Conservation (phyloP, 2,113 vertebrate genomes). For the Phylloscopus trochilus region DNA sequence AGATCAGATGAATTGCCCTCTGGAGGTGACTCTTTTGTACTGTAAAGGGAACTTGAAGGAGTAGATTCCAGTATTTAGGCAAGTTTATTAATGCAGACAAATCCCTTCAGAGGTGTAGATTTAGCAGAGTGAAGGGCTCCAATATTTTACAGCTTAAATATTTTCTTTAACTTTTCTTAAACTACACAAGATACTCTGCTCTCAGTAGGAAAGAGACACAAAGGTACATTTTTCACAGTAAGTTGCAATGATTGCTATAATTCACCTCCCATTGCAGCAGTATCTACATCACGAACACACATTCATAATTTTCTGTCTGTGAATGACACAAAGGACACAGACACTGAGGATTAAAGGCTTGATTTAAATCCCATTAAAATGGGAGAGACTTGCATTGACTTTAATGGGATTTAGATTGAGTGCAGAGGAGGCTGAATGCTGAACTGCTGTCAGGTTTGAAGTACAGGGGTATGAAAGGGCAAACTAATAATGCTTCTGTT, state of each 20-base stretch:
- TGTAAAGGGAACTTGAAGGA: neutral
- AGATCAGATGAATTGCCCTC: neutral
- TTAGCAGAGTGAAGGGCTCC: neutral
- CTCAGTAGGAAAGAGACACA: neutral
- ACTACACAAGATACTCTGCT: neutral
- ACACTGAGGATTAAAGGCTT: conserved; percentile 21
- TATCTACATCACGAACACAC: neutral
- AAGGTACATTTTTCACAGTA: neutral
- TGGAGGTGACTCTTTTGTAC: neutral
- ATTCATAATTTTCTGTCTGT: neutral
- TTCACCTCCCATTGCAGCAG: neutral
- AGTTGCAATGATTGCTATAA: neutral
- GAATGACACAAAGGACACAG: neutral
- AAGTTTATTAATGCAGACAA: neutral
- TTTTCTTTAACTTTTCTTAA: neutral
- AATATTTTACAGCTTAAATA: neutral
- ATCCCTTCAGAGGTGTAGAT: neutral
- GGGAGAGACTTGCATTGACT: conserved; percentile 23
- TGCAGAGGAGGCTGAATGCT: neutral
- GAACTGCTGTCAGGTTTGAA: conserved; percentile 20
- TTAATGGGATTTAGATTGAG: conserved; percentile 52
- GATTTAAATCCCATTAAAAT: conserved; percentile 55
- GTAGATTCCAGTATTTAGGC: neutral
- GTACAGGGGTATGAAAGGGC: conserved; percentile 36
- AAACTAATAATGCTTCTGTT: conserved; percentile 49